A percentile compares a stretch with the other conserved stretches of the same genome.
Evolutionary conservation across 1,140 invertebrate species (phyloP).

Genomic region (Drosophila mauritiana): DNA sequence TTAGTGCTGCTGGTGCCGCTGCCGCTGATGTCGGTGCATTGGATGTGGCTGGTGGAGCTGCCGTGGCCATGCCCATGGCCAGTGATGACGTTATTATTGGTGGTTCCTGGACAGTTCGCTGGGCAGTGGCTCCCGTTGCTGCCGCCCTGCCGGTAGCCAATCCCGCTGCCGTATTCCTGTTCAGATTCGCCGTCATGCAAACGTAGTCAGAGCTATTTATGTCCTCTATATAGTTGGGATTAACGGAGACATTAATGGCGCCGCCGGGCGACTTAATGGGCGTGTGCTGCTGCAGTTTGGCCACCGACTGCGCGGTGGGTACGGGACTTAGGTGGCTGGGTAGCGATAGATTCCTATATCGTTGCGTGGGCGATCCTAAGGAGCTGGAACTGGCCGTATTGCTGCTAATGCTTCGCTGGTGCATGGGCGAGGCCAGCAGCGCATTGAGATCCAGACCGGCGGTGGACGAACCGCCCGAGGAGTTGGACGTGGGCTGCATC

Average conservation of each 20-base stretch:
- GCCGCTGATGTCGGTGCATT: conserved; percentile 16
- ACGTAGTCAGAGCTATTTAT: conserved; percentile 89
- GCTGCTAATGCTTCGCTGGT: conserved; percentile 67
- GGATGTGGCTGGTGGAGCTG: conserved; percentile 3
- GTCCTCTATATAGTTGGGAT: conserved; percentile 86
- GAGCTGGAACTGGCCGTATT: conserved; percentile 28
- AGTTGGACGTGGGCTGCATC: conserved; percentile 51
- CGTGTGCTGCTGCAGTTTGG: conserved; percentile 73
- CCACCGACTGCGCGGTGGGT: conserved; percentile 48
- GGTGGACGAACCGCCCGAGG: conserved; percentile 20
- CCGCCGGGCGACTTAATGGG: conserved; percentile 57
- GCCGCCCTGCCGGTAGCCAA: conserved; percentile 27
- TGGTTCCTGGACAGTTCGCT: conserved; percentile 31
- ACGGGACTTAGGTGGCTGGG: conserved; percentile 30
- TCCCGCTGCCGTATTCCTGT: conserved; percentile 55
- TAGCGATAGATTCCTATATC: conserved; percentile 35
- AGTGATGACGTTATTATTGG: conserved; percentile 11
- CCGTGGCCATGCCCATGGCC: conserved; percentile 2
- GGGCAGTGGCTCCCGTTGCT: conserved; percentile 22
- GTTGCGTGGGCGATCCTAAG: conserved; percentile 66
- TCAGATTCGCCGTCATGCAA: conserved; percentile 88
- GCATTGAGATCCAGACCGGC: conserved; percentile 55
- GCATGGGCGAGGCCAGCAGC: conserved; percentile 50
- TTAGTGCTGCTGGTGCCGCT: conserved; percentile 16
- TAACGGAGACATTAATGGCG: conserved; percentile 78